Conservation (phyloP, 2,888 invertebrate species). For the Sinopyrophorus schimmeli region DNA sequence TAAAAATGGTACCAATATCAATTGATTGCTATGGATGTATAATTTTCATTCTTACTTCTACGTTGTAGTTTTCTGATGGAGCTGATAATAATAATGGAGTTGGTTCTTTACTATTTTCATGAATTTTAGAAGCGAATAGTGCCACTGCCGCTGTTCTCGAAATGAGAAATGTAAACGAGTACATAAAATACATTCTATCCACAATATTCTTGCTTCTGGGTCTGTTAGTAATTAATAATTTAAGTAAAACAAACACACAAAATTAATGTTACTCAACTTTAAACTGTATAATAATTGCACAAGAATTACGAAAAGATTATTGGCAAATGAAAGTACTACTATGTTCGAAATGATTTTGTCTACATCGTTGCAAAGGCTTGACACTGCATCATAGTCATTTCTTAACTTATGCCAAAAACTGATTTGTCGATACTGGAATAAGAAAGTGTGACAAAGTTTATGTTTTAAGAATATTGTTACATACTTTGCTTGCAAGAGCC, state of each 20-base stretch:
- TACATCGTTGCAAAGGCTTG: constrained; percentile 62
- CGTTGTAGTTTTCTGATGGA: constrained; percentile 51
- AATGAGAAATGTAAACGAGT: constrained; percentile 67
- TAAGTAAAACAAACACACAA: neutral
- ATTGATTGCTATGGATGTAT: constrained; percentile 47
- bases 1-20: neutral
- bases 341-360: constrained; percentile 65
- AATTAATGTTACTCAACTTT: constrained; percentile 58
- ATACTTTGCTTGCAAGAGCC: constrained; percentile 9
- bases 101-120: constrained; percentile 52
- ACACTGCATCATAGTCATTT: constrained; percentile 66
- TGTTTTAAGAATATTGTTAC: too few species aligned
- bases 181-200: constrained; percentile 65
- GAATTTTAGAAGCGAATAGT: constrained; percentile 48
- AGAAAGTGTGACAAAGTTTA: too few species aligned
- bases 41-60: constrained; percentile 58
- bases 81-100: constrained; percentile 50
- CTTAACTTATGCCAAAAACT: constrained; percentile 69
- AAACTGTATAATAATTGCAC: constrained; percentile 71
- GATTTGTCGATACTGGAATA: too few species aligned
- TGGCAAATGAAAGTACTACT: constrained; percentile 68
- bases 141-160: constrained; percentile 60
- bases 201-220: constrained; percentile 51
- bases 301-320: constrained; percentile 75
- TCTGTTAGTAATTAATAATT: constrained; percentile 11